These are phyloP conservation scores for Lissocephala sabroskyi DNA, from an alignment of 2,888 invertebrate genomes.

Conservation along the genomic window DNA sequence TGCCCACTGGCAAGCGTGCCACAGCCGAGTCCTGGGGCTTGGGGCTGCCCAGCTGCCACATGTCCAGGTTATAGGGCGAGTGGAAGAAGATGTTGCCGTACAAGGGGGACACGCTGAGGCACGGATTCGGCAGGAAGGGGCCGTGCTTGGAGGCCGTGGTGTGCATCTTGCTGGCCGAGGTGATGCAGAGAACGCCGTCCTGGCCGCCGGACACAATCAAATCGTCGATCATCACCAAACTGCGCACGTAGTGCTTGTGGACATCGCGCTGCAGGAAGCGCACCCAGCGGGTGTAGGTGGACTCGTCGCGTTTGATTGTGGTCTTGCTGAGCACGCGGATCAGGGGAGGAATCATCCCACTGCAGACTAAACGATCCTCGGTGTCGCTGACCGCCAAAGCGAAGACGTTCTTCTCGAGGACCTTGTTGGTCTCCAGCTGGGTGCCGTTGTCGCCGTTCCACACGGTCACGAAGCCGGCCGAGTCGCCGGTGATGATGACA, in stretches of 20 bases:
- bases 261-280: slow-evolving; percentile 84
- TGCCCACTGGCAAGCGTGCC: slow-evolving; percentile 3
- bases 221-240: slow-evolving; percentile 76
- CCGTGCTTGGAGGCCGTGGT: slow-evolving; percentile 78
- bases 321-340: slow-evolving; percentile 84
- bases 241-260: slow-evolving; percentile 91
- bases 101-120: slow-evolving; percentile 74
- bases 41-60: slow-evolving; percentile 77
- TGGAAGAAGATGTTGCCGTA: slow-evolving; percentile 77
- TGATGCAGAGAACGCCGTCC: slow-evolving; percentile 84
- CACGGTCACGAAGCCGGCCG: slow-evolving; percentile 86
- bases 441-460: slow-evolving; percentile 90
- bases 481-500: slow-evolving; percentile 90
- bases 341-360: slow-evolving; percentile 84
- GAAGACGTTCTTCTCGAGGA: slow-evolving; percentile 87
- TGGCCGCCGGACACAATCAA: slow-evolving; percentile 86
- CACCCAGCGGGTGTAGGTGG: slow-evolving; percentile 81
- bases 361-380: slow-evolving; percentile 81
- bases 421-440: slow-evolving; percentile 83
- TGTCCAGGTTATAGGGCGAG: slow-evolving; percentile 77
- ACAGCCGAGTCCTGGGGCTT: not conserved
- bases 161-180: slow-evolving; percentile 77
- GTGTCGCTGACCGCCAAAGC: slow-evolving; percentile 81
- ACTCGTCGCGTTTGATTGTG: slow-evolving; percentile 74
- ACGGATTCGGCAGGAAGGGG: slow-evolving; percentile 78